phyloP scores from a whole-genome alignment of 2,888 invertebrate genomes.

The Tetropium fuscum region DNA sequence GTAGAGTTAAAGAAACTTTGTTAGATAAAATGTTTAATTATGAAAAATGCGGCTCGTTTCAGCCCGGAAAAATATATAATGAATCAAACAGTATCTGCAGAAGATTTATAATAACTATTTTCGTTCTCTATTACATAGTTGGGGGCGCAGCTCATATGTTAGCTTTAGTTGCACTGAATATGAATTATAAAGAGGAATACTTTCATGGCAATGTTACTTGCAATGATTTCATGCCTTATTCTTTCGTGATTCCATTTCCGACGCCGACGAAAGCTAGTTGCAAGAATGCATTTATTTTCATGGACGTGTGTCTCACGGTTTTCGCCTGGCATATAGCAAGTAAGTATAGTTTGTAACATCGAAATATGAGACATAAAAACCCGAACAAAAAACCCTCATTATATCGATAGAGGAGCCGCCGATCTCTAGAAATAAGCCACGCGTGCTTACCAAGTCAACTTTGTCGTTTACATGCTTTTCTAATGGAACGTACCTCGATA shows the following conservation, averaged over 20 bases:
- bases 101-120: not conserved
- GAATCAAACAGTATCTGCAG: not conserved
- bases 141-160: not conserved
- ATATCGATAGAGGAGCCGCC: too few species aligned
- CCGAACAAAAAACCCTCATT: too few species aligned
- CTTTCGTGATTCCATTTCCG: conserved; percentile 12
- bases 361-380: too few species aligned
- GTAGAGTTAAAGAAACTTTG: not conserved
- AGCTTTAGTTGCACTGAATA: not conserved
- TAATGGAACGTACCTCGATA: too few species aligned
- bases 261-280: conserved; percentile 3
- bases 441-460: too few species aligned
- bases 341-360: too few species aligned
- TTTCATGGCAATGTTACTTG: conserved; percentile 6
- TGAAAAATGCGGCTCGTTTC: not conserved
- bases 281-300: not conserved
- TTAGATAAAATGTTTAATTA: not conserved
- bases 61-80: not conserved
- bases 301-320: not conserved
- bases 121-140: conserved; percentile 3
- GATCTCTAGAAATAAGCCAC: too few species aligned
- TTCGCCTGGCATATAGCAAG: not conserved
- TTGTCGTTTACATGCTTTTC: too few species aligned
- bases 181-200: conserved; percentile 4
- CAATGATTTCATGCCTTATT: conserved; percentile 2